A percentile compares a stretch with the other conserved stretches of the same genome.
Conservation (phyloP, 2,888 invertebrate genomes). For the Drosophila putrida region DNA sequence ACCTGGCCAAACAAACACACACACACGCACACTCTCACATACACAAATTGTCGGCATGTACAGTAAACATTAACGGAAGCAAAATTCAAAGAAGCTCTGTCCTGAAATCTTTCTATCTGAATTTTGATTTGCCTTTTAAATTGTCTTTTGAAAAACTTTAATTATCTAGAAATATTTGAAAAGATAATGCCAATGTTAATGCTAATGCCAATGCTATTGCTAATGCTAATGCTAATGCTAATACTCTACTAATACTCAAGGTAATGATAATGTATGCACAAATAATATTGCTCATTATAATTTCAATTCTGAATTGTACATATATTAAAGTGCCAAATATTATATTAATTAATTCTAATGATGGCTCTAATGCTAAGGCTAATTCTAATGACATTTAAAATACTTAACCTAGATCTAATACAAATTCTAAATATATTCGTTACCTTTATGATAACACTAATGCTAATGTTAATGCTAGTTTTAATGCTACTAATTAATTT, state of each 20-base stretch:
- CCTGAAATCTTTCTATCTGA: not conserved
- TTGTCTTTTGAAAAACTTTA: not conserved
- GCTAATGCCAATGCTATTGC: not conserved
- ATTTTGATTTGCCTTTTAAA: not conserved
- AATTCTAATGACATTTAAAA: constrained; percentile 2
- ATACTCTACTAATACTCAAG: constrained; percentile 2
- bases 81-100: constrained; percentile 3
- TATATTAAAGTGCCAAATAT: not conserved
- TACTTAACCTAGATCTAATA: not conserved
- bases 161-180: not conserved
- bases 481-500: not conserved
- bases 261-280: not conserved
- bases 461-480: not conserved
- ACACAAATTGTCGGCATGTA: constrained; percentile 28
- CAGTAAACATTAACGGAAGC: constrained; percentile 39
- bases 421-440: not conserved
- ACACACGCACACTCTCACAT: constrained; percentile 7
- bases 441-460: not conserved
- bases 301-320: not conserved
- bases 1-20: constrained; percentile 59
- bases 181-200: not conserved
- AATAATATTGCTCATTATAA: not conserved
- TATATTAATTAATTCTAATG: not conserved
- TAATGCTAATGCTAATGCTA: constrained; percentile 4
- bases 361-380: not conserved